These are phyloP conservation scores for Garrulus glandarius DNA, from an alignment of 2,797 vertebrate genomes.

Conservation along the genomic window DNA sequence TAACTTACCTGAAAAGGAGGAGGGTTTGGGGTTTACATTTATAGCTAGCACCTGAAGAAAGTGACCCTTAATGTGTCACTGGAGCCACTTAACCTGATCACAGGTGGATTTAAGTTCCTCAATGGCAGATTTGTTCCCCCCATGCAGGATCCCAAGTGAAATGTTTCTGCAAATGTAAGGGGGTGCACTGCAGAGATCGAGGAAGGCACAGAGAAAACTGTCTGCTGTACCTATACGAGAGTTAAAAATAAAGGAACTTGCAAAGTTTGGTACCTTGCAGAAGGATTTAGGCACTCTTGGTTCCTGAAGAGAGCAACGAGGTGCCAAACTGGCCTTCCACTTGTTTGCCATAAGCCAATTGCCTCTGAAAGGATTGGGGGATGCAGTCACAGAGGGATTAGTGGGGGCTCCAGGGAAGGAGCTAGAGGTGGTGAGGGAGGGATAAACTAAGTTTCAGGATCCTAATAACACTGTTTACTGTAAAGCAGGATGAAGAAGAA, in stretches of 20 bases:
- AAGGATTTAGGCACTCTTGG: neutral
- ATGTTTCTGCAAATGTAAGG: neutral
- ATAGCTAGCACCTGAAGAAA: neutral
- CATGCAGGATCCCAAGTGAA: neutral
- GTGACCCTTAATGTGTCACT: accelerated
- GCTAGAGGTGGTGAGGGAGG: neutral
- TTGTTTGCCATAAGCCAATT: neutral
- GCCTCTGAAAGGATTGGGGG: neutral
- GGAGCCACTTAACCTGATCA: neutral
- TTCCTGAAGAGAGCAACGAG: neutral
- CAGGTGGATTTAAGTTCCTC: neutral
- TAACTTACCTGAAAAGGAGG: neutral
- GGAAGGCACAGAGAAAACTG: neutral
- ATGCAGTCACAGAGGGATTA: neutral
- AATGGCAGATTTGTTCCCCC: neutral
- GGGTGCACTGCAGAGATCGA: neutral
- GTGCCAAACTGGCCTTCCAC: neutral
- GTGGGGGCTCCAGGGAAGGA: neutral
- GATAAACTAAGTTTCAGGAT: neutral
- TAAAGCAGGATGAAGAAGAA: neutral
- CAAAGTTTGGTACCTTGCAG: neutral
- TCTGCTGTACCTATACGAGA: neutral
- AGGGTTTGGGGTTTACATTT: neutral
- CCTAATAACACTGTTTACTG: neutral
- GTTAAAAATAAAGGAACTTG: neutral